A percentile compares a stretch with the other conserved stretches of the same genome.
phyloP scores from a whole-genome alignment of 1,140 invertebrate species.

The Drosophila micromelanica region DNA sequence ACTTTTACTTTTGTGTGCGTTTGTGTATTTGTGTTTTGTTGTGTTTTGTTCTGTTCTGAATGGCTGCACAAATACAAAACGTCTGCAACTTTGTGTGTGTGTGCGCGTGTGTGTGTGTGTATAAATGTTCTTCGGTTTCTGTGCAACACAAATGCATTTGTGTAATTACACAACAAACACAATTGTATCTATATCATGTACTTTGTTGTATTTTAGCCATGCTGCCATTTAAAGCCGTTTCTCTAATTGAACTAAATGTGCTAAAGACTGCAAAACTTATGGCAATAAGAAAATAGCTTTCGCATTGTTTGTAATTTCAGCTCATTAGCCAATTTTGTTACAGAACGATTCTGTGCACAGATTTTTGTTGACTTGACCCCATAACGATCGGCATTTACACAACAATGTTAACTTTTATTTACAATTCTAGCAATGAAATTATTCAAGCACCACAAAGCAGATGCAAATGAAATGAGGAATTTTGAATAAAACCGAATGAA shows the following conservation, averaged over 20 bases:
- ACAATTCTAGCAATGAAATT: conserved; percentile 1
- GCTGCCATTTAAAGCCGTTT: conserved; percentile 30
- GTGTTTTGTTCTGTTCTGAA: conserved; percentile 63
- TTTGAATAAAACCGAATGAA: not conserved
- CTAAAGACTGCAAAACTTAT: conserved; percentile 50
- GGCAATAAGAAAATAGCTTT: conserved; percentile 38
- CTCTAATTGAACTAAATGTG: conserved; percentile 68
- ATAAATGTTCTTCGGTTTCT: conserved; percentile 30
- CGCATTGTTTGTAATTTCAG: conserved; percentile 53
- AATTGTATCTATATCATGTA: conserved; percentile 55
- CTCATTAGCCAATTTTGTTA: conserved; percentile 40
- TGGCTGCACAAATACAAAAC: conserved; percentile 79
- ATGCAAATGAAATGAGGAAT: not conserved
- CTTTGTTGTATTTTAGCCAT: conserved; percentile 33
- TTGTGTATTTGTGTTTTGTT: conserved; percentile 54
- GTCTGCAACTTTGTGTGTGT: conserved; percentile 59
- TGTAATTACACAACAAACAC: conserved; percentile 72
- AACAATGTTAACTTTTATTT: conserved; percentile 1
- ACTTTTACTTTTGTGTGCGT: conserved; percentile 22
- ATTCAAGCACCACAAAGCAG: conserved; percentile 1
- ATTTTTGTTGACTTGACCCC: conserved; percentile 11
- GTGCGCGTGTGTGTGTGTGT: conserved; percentile 36
- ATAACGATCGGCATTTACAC: conserved; percentile 1
- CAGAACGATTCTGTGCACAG: not conserved
- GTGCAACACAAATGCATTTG: conserved; percentile 75